Evolutionary conservation across 2,113 vertebrate species (phyloP).

Genomic region (Pyxicephalus adspersus): DNA sequence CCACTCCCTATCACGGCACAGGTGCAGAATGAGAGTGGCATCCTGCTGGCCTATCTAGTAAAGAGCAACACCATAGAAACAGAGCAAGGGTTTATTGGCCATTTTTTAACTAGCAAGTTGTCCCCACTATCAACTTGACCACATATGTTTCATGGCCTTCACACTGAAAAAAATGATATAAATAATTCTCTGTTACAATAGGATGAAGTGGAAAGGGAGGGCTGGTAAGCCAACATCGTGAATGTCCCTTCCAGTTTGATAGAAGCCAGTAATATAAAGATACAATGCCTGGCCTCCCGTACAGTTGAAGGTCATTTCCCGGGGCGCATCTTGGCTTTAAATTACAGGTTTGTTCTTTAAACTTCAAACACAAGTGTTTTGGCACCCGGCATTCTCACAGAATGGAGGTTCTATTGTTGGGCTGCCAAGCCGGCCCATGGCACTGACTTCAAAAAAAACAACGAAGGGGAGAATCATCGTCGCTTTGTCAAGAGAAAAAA

Average conservation of each 20-base stretch:
- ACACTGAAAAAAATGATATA: too few relatives aligned
- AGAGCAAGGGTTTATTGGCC: too few relatives aligned
- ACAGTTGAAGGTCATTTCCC: neutral
- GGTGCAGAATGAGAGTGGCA: too few relatives aligned
- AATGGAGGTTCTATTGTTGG: conserved; percentile 60
- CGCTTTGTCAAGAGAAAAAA: neutral
- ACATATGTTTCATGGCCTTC: too few relatives aligned
- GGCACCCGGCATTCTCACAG: conserved; percentile 36
- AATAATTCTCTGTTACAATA: too few relatives aligned
- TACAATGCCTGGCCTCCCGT: conserved; percentile 36
- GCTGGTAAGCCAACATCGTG: too few relatives aligned
- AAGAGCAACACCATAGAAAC: too few relatives aligned
- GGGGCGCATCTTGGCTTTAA: conserved; percentile 1
- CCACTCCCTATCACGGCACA: too few relatives aligned
- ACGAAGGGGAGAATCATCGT: neutral
- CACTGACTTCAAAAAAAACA: conserved; percentile 15
- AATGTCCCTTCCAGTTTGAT: conserved; percentile 54
- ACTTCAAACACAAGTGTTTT: neutral
- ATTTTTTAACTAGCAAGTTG: too few relatives aligned
- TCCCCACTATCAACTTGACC: too few relatives aligned
- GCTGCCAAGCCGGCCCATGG: conserved; percentile 60
- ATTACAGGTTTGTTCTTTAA: conserved; percentile 52
- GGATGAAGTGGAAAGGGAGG: neutral
- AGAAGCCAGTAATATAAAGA: conserved; percentile 52
- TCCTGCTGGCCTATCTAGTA: too few relatives aligned